phyloP scores from a whole-genome alignment of 2,113 vertebrate genomes.

The Syrrhaptes paradoxus region DNA sequence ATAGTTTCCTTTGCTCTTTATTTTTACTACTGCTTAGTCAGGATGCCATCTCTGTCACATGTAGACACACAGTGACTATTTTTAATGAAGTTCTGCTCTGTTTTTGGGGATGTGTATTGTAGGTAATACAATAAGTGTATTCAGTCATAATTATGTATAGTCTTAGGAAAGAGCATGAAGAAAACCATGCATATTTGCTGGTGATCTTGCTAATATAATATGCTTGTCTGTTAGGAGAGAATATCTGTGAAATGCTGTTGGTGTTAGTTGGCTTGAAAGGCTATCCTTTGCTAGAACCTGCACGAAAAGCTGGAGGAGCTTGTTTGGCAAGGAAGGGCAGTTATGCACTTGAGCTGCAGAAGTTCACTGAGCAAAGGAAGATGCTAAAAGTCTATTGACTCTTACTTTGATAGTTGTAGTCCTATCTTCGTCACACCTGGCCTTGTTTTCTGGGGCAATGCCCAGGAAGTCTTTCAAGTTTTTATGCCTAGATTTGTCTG shows the following conservation, averaged over 20 bases:
- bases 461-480: neutral
- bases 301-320: neutral
- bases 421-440: neutral
- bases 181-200: neutral
- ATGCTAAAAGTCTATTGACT: neutral
- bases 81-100: neutral
- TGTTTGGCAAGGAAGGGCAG: neutral
- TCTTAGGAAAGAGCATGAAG: neutral
- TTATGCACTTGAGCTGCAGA: neutral
- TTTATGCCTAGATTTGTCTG: neutral
- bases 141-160: neutral
- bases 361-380: neutral
- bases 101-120: neutral
- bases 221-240: neutral
- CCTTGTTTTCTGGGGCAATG: neutral
- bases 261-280: neutral
- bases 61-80: fast-evolving
- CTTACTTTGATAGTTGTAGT: neutral
- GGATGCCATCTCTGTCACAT: neutral
- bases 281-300: neutral
- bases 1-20: neutral
- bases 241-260: neutral
- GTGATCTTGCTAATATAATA: neutral
- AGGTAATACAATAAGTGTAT: neutral
- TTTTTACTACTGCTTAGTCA: neutral